Evolutionary conservation across 2,888 invertebrate species (phyloP), one percentile per base, ranked within the genome.

Genomic region (Lucinisca nassula): DNA sequence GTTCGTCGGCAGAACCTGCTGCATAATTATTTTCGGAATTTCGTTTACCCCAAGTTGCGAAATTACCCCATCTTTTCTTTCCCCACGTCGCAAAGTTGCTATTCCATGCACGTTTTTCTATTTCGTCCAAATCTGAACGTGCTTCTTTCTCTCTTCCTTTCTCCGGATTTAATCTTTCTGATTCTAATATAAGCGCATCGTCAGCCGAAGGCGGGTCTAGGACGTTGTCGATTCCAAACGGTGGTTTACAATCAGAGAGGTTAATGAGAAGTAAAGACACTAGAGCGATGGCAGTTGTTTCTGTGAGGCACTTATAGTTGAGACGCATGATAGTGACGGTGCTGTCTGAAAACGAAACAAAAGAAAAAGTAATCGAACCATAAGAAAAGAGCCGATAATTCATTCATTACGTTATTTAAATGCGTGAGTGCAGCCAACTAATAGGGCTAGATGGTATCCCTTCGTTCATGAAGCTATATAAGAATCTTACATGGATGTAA

Each of bases 261-360:
- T 83, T 61, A 17, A 79, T 30, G 40, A 74, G 35, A 17, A 84
- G 37, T 3, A 84, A 14, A 37, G 74, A 84, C 14, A 79, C 10
- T 32, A 85, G 24, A 30, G 40, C 58, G 27, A 82, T n/a, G 30
- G 83, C n/a, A 27, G 74, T n/a, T n/a, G 67, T 12, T 32, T 78
- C 74, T 72, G 85, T 75, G 58, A 84, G 84, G 84, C 85, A 86
- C 89, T 84, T 89, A 17, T 45, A 74, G 40, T 67, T 61, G 35
- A 73, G 38, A 77, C 67, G 24, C 89, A 89, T 89, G 38, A 49
- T 89, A 55, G 38, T 24, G 49, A 17, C 21, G 37, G 17, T 55
- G 30, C n/a, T 40, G 38, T 74, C 74, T 74, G 73, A 21, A 80
- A 80, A 45, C 61, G 1, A 55, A 27, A 37, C 32, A 51, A 72